Evolutionary conservation across 2,113 vertebrate genomes (phyloP), one percentile per base, ranked within the genome.

Genomic region (Muntiacus muntjak): DNA sequence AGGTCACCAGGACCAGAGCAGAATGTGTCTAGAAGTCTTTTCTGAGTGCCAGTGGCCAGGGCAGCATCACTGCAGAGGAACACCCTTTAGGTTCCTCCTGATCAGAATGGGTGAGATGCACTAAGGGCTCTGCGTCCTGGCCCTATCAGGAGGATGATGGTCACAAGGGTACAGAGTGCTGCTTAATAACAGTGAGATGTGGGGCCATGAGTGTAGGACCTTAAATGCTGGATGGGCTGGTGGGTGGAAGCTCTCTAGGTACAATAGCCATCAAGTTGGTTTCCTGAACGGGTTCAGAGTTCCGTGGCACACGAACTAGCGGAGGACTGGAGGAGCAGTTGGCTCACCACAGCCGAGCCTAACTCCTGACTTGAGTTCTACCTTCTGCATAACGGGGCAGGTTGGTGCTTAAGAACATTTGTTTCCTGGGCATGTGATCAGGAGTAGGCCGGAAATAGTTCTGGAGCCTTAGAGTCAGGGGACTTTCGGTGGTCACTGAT

Each of bases 361-460:
- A 26, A 71, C 79, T 19, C 4, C 8, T 12, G 82, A 33, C 13
- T 15, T 45, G 8, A 40, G 17, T 19, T 64, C 25, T 82, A 64
- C n/a, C 54, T 55, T 84, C 50, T 25, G 6, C 14, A 33, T 84
- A 14, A 57, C 0, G 1, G 3, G 10, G 28, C 50, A 67, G 60
- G 50, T 71, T 33, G 50, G 50, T 84, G 60, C 79, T 30, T 57
- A 57, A 92, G 90, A n/a, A 15, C n/a, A 2, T 74, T 74, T 1
- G 5, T 14, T 71, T 92, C 28, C 62, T 9, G 25, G 28, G 21
- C 54, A 52, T 0, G 8, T 60, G 55, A 52, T 52, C 58, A n/a
- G n/a, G n/a, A n/a, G 25, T 16, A 28, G 45, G 8, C 12, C 0
- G 0, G 33, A 87, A 62, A 14, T 28, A 62, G 26, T 2, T 5